Percentiles rank a stretch among this genome's conserved stretches.
Evolutionary conservation across 2,888 invertebrate genomes (phyloP).

Genomic region (Monopis laevigella): DNA sequence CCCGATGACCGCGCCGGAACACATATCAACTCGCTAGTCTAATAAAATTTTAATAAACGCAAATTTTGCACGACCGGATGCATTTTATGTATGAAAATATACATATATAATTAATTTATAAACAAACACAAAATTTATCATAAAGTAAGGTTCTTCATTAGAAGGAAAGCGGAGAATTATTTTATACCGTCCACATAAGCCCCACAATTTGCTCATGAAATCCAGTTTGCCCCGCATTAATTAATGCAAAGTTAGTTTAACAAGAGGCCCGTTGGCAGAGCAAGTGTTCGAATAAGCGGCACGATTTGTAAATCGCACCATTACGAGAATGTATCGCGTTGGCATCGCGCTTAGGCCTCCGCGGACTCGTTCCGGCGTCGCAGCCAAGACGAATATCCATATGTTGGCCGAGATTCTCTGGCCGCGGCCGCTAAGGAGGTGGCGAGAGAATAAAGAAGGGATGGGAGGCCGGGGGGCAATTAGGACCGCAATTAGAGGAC

Average conservation of each 20-base stretch:
- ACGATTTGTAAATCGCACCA: conserved; percentile 46
- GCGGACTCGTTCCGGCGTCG: conserved; percentile 14
- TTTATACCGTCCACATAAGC: conserved; percentile 7
- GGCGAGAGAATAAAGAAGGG: conserved; percentile 36
- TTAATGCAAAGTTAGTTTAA: conserved; percentile 11
- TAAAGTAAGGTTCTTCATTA: too few relatives aligned
- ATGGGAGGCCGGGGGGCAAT: conserved; percentile 40
- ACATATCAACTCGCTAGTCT: conserved; percentile 7
- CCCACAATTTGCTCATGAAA: conserved; percentile 9
- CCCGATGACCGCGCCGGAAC: conserved; percentile 1
- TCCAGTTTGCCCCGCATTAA: conserved; percentile 11
- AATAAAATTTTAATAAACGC: conserved; percentile 9
- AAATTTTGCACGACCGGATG: conserved; percentile 1
- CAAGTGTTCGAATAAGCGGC: conserved; percentile 27
- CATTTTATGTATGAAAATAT: neutral
- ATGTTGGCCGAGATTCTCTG: conserved; percentile 24
- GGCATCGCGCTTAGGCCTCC: conserved; percentile 29
- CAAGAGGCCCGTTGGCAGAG: conserved; percentile 12
- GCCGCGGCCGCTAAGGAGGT: conserved; percentile 22
- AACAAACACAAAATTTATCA: conserved; percentile 1
- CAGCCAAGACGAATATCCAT: conserved; percentile 34
- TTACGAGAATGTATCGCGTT: conserved; percentile 36
- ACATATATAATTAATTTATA: neutral
- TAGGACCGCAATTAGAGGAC: conserved; percentile 65
- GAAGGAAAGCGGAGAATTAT: conserved; percentile 5